These are phyloP conservation scores for Alsophila aescularia DNA, from an alignment of 2,888 invertebrate genomes.

Conservation along the genomic window DNA sequence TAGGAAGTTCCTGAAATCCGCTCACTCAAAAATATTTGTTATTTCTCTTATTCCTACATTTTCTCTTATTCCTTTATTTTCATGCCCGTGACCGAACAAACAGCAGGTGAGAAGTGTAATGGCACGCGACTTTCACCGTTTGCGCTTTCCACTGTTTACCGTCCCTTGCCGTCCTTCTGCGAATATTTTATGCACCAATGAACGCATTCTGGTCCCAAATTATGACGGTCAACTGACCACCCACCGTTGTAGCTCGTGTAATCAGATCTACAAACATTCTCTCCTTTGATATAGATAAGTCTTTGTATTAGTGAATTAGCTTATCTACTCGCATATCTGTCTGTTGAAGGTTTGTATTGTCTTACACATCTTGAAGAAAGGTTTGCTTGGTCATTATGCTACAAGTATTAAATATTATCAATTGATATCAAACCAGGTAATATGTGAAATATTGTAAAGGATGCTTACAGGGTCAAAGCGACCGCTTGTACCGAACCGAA, in stretches of 20 bases:
- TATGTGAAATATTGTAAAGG: too few relatives aligned
- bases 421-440: too few relatives aligned
- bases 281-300: constrained; percentile 71
- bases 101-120: constrained; percentile 77
- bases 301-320: constrained; percentile 52
- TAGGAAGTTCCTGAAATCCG: not conserved
- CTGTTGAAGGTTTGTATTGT: constrained; percentile 8
- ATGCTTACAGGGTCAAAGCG: too few relatives aligned
- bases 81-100: constrained; percentile 38
- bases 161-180: constrained; percentile 49
- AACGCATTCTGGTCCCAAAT: constrained; percentile 71
- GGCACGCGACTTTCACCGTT: constrained; percentile 69
- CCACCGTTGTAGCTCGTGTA: constrained; percentile 55
- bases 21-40: not conserved
- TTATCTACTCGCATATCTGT: constrained; percentile 33
- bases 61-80: constrained; percentile 35
- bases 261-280: constrained; percentile 79
- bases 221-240: constrained; percentile 83
- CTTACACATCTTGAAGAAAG: not conserved
- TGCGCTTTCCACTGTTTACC: constrained; percentile 52
- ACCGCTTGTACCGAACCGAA: too few relatives aligned
- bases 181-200: constrained; percentile 83
- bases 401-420: too few relatives aligned
- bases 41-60: constrained; percentile 39
- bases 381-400: too few relatives aligned